phyloP scores from a whole-genome alignment of 2,113 vertebrate species.

The Microtus pennsylvanicus region DNA sequence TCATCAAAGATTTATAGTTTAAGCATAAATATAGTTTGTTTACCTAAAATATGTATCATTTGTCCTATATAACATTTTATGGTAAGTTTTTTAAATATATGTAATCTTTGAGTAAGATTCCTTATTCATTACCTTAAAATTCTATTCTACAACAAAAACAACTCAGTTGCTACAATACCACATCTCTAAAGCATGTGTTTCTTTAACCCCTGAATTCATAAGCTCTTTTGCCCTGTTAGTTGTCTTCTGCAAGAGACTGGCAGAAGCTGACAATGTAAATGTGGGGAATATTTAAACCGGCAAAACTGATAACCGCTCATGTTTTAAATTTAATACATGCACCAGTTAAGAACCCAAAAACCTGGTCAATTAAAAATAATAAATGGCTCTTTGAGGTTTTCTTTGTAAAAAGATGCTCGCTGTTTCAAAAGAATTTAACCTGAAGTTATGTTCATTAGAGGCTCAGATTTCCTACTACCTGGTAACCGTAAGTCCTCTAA shows the following conservation, averaged over 20 bases:
- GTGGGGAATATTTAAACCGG: background rate
- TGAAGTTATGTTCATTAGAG: conserved; percentile 59
- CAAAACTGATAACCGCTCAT: background rate
- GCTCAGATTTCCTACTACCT: conserved; percentile 29
- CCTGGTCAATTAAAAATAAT: conserved; percentile 27
- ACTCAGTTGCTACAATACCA: background rate
- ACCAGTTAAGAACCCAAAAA: conserved; percentile 44
- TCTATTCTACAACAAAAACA: conserved; percentile 11
- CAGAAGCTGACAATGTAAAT: conserved; percentile 23
- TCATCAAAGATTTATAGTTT: conserved; percentile 4
- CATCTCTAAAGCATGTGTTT: conserved; percentile 6
- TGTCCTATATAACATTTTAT: background rate
- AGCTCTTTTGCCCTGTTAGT: background rate
- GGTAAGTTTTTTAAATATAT: background rate
- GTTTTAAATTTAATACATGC: conserved; percentile 51
- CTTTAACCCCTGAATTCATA: background rate
- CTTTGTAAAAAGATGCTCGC: conserved; percentile 40
- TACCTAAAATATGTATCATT: conserved; percentile 53
- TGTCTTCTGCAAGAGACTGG: conserved; percentile 24
- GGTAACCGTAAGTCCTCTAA: conserved; percentile 50
- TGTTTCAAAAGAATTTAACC: conserved; percentile 58
- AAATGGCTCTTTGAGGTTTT: conserved; percentile 42
- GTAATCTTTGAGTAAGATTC: background rate
- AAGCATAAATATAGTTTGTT: background rate
- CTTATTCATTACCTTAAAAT: conserved; percentile 42